Evolutionary conservation across 2,888 invertebrate genomes (phyloP), one percentile per base, ranked within the genome.

Genomic region (Cremastobaeus sp.): DNA sequence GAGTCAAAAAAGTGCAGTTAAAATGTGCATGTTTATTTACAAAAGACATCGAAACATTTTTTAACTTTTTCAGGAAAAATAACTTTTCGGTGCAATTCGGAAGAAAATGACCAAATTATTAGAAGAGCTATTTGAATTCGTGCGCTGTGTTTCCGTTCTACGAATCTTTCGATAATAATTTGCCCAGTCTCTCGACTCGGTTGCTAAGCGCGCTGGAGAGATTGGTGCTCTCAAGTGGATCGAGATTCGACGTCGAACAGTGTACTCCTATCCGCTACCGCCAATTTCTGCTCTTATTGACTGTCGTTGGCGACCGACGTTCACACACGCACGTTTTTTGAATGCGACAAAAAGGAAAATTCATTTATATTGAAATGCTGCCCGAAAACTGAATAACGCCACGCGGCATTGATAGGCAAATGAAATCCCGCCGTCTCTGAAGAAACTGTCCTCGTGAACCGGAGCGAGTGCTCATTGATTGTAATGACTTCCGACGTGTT

Each of bases 81-180:
- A 11, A 35, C 11, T 14, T 14, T 18, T n/a, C 20, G 21, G 11
- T 45, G 17, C 20, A 9, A 34, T 52, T 37, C 21, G 15, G 15
- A 30, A 50, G 50, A 45, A 47, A 60, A 60, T 59, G 60, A 52
- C 17, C 47, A 21, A 18, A 48, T 17, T n/a, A 47, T 20, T 50
- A 20, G 39, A 20, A 9, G 52, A 43, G 62, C 54, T 62, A 59
- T 68, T 48, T 34, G 62, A 62, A 55, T 55, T 52, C 69, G 69
- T 60, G 70, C 48, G 62, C 50, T 66, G 57, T 39, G 48, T 70
- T 70, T 70, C 69, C 62, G 69, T 70, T 70, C 69, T 59, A 50
- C 62, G 69, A 70, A 70, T 70, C 69, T 45, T 55, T 62, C 69
- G 37, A 55, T 70, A 70, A 69, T 62, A 59, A 54, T 52, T 41